A percentile compares a stretch with the other conserved stretches of the same genome.
Evolutionary conservation across 2,797 vertebrate species (phyloP).

Genomic region (Dallia pectoralis): DNA sequence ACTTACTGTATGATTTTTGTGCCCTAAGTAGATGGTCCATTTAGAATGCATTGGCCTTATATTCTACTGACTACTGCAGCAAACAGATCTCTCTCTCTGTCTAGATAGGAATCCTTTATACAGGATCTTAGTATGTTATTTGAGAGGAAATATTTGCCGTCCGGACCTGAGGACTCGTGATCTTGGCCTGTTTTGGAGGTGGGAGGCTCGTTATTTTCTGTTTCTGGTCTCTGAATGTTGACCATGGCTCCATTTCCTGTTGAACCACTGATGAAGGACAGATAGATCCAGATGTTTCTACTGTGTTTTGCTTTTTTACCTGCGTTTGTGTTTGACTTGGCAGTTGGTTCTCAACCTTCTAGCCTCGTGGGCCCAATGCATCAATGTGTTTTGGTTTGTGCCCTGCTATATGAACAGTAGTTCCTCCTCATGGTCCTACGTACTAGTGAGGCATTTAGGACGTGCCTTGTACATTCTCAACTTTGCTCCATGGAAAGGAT

Average conservation of each 20-base stretch:
- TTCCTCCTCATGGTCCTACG: not conserved
- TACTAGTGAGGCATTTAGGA: conserved; percentile 14
- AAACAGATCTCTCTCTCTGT: not conserved
- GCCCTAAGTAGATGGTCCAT: not conserved
- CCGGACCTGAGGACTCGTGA: conserved; percentile 33
- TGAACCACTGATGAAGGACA: conserved; percentile 60
- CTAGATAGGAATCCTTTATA: not conserved
- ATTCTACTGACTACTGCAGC: not conserved
- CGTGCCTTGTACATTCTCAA: conserved; percentile 17
- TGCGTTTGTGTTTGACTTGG: conserved; percentile 50
- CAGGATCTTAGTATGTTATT: conserved; percentile 39
- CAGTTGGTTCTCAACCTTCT: conserved; percentile 29
- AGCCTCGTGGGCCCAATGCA: conserved; percentile 36
- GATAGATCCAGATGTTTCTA: conserved; percentile 40
- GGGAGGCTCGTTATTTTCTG: conserved; percentile 62
- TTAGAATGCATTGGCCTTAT: fast-evolving
- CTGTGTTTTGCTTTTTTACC: conserved; percentile 52
- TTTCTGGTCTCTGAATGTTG: conserved; percentile 43
- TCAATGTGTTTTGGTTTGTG: conserved; percentile 50
- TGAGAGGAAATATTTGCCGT: conserved; percentile 50
- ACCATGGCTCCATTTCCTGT: conserved; percentile 50
- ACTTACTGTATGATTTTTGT: too few relatives aligned
- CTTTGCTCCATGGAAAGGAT: conserved; percentile 30
- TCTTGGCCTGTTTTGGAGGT: conserved; percentile 53
- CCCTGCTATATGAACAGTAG: conserved; percentile 50